These are phyloP conservation scores for Miopithecus talapoin DNA, from an alignment of 2,797 vertebrate species.

Conservation along the genomic window DNA sequence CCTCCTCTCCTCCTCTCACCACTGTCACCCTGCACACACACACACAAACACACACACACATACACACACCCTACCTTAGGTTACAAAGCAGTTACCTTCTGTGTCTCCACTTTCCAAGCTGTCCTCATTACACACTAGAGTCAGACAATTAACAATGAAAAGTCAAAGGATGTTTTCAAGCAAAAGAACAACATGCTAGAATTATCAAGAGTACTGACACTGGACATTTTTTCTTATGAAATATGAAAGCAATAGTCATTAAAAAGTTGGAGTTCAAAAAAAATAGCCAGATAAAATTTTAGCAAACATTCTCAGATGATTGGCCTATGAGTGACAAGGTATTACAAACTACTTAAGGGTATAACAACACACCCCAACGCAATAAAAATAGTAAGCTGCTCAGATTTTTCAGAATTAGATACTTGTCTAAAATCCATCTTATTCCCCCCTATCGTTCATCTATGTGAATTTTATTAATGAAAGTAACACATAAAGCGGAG, in stretches of 20 bases:
- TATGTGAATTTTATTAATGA: constrained; percentile 52
- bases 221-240: neutral
- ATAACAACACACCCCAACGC: neutral
- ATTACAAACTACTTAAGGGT: constrained; percentile 11
- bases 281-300: neutral
- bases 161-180: neutral
- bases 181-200: neutral
- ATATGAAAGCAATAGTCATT: neutral
- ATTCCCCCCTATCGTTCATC: neutral
- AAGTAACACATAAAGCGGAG: constrained; percentile 29
- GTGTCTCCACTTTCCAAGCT: neutral
- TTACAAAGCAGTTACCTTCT: neutral
- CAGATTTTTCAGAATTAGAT: constrained; percentile 1
- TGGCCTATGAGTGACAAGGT: neutral
- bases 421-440: constrained; percentile 17
- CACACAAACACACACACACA: neutral
- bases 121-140: neutral
- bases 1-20: neutral
- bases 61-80: neutral
- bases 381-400: neutral
- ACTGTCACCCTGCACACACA: no score
- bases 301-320: constrained; percentile 31
- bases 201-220: neutral
- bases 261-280: neutral
- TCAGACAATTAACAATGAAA: neutral